Evolutionary conservation across 2,888 invertebrate species (phyloP).

Genomic region (Macrophya alboannulata): DNA sequence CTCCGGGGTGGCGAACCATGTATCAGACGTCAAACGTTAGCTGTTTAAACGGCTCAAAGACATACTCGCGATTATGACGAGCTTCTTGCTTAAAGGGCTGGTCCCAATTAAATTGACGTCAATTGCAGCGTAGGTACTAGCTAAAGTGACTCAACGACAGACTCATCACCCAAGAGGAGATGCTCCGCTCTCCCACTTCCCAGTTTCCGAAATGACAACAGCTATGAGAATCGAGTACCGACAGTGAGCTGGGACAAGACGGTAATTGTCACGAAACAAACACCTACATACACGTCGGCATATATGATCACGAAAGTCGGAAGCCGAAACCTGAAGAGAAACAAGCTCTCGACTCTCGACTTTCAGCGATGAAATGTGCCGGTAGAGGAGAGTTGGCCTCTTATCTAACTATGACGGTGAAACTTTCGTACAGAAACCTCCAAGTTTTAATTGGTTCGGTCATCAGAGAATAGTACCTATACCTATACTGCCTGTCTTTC

Average conservation of each 20-base stretch:
- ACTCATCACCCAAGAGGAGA: slow-evolving; percentile 30
- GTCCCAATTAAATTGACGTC: slow-evolving; percentile 27
- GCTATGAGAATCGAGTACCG: neutral
- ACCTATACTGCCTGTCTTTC: neutral
- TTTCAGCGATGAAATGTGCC: neutral
- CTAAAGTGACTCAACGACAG: neutral
- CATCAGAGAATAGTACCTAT: slow-evolving; percentile 18
- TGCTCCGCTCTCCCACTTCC: neutral
- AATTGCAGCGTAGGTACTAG: slow-evolving; percentile 26
- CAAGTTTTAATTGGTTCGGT: slow-evolving; percentile 51
- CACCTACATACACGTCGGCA: neutral
- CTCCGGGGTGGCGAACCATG: neutral
- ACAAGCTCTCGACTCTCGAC: slow-evolving; percentile 4
- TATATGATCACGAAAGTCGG: neutral
- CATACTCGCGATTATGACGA: slow-evolving; percentile 21
- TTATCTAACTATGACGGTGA: slow-evolving; percentile 34
- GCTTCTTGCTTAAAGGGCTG: neutral
- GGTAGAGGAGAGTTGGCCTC: slow-evolving; percentile 23
- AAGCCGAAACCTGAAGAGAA: neutral
- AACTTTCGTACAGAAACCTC: slow-evolving; percentile 26
- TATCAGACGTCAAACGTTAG: slow-evolving; percentile 35
- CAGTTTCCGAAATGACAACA: neutral
- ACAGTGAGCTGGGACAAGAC: neutral
- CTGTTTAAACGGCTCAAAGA: slow-evolving; percentile 34
- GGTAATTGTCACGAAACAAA: neutral